Conservation (phyloP, 2,113 vertebrate genomes). For the Heptranchias perlo region DNA sequence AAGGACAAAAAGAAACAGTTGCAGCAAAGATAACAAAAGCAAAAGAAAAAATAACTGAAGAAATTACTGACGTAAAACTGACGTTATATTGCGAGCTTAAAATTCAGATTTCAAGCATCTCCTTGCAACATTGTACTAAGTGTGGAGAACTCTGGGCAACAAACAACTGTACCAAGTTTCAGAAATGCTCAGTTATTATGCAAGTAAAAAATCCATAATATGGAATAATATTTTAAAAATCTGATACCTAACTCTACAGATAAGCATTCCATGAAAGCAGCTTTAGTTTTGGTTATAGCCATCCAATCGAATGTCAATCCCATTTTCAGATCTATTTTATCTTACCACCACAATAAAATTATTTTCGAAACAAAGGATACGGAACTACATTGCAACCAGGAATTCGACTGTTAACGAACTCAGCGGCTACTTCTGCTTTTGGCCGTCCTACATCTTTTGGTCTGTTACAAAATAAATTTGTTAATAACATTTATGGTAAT, state of each 20-base stretch:
- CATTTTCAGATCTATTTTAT: constrained; percentile 2
- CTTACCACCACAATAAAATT: background rate
- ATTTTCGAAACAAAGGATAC: constrained; percentile 73
- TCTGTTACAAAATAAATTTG: constrained; percentile 55
- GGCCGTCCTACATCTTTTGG: constrained; percentile 87
- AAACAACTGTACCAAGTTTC: background rate
- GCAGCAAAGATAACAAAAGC: background rate
- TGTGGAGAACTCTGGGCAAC: background rate
- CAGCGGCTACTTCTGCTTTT: constrained; percentile 91
- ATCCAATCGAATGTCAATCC: background rate
- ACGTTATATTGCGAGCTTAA: background rate
- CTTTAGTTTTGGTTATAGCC: background rate
- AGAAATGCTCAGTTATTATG: background rate
- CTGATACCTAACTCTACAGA: background rate
- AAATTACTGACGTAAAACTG: background rate
- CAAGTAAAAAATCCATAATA: background rate
- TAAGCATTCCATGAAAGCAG: background rate
- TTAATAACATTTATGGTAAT: constrained; percentile 22
- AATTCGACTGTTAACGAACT: constrained; percentile 82
- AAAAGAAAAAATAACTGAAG: background rate
- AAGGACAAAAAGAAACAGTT: background rate
- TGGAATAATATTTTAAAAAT: background rate
- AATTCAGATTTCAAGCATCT: background rate
- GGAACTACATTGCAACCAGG: constrained; percentile 80
- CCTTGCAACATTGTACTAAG: background rate